A percentile compares a stretch with the other conserved stretches of the same genome.
Evolutionary conservation across 2,113 vertebrate species (phyloP).

Genomic region (Hippocampus zosterae): DNA sequence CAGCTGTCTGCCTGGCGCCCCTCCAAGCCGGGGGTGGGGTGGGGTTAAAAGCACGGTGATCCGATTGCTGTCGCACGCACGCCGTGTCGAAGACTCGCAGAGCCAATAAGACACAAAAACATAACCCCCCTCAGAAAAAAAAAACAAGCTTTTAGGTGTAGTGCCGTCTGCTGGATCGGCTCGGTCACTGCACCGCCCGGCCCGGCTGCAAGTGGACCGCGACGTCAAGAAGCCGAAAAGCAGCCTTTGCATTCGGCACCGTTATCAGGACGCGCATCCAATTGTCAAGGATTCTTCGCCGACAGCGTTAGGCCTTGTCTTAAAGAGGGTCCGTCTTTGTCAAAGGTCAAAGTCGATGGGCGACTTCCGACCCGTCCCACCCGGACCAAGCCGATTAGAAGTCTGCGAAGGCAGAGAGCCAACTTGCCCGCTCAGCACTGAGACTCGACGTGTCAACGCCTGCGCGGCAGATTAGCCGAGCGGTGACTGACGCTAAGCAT

Average conservation of each 20-base stretch:
- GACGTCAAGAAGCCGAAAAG: neutral
- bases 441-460: slow-evolving; percentile 58
- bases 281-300: neutral
- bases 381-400: slow-evolving; percentile 40
- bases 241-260: too few species aligned
- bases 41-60: slow-evolving; percentile 76
- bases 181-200: neutral
- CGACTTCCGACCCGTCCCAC: slow-evolving; percentile 26
- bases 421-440: slow-evolving; percentile 44
- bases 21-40: slow-evolving; percentile 78
- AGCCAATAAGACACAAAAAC: slow-evolving; percentile 12
- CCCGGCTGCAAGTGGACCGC: neutral
- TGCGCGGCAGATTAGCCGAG: slow-evolving; percentile 53
- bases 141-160: neutral
- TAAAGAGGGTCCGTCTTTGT: slow-evolving; percentile 4
- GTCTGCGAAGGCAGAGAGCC: slow-evolving; percentile 41
- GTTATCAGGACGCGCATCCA: neutral
- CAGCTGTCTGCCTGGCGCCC: slow-evolving; percentile 96
- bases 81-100: neutral
- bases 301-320: neutral
- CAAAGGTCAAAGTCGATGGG: slow-evolving; percentile 23
- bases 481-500: slow-evolving; percentile 65
- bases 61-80: slow-evolving; percentile 67
- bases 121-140: neutral
- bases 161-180: neutral